phyloP scores from a whole-genome alignment of 1,140 invertebrate species.

The Drosophila pseudoananassae region DNA sequence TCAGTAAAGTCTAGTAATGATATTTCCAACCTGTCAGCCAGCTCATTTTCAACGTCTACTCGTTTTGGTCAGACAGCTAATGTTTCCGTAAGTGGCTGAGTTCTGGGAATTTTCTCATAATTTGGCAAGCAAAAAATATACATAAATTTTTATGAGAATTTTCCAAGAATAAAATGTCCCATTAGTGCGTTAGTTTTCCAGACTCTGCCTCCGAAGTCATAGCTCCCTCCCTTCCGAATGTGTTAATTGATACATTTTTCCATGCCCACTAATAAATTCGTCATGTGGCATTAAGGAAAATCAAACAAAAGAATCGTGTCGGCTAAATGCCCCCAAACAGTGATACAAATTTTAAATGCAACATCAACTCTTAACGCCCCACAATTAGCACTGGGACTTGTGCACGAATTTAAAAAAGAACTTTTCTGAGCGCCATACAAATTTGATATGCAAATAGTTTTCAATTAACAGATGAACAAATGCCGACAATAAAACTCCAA shows the following conservation, averaged over 20 bases:
- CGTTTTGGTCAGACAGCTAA: conserved; percentile 6
- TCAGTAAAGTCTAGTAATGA: conserved; percentile 4
- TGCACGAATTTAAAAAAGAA: conserved; percentile 63
- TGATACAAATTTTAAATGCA: conserved; percentile 23
- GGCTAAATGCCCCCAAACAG: conserved; percentile 14
- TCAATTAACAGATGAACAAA: conserved; percentile 74
- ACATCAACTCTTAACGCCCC: conserved; percentile 18
- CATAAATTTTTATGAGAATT: background rate
- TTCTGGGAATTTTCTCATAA: conserved; percentile 7
- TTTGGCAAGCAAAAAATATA: conserved; percentile 9
- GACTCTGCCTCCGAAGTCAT: background rate
- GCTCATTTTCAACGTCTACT: conserved; percentile 16
- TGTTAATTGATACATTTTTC: conserved; percentile 62
- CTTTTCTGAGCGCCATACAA: conserved; percentile 31
- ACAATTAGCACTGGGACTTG: conserved; percentile 50
- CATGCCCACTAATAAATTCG: conserved; percentile 74
- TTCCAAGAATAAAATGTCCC: conserved; percentile 13
- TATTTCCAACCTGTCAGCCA: conserved; percentile 27
- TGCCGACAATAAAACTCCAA: conserved; percentile 38
- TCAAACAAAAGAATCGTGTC: conserved; percentile 29
- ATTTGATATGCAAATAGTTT: conserved; percentile 66
- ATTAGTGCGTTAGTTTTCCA: background rate
- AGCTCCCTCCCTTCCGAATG: conserved; percentile 1
- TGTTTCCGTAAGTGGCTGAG: conserved; percentile 2
- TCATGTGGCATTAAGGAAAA: conserved; percentile 53